A percentile compares a stretch with the other conserved stretches of the same genome.
Evolutionary conservation across 2,113 vertebrate species (phyloP).

Genomic region (Mastomys coucha): DNA sequence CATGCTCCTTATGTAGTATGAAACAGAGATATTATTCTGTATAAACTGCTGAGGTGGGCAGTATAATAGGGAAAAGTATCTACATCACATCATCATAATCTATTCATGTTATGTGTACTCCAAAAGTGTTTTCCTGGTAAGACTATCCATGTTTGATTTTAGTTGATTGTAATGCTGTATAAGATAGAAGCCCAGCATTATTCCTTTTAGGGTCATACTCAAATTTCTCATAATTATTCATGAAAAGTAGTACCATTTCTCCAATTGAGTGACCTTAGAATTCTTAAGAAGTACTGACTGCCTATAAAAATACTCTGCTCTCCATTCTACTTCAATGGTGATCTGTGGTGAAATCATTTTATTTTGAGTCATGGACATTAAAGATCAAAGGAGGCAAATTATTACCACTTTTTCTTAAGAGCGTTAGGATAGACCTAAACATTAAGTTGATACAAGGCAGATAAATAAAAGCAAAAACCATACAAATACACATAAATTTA

Average conservation of each 20-base stretch:
- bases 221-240: neutral
- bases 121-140: neutral
- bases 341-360: neutral
- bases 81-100: neutral
- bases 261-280: neutral
- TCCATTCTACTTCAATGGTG: neutral
- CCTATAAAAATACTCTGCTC: neutral
- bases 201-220: neutral
- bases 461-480: neutral
- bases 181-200: neutral
- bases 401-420: neutral
- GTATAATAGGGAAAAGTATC: neutral
- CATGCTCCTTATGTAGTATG: fast-evolving
- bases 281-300: neutral
- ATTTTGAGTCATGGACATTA: neutral
- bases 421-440: neutral
- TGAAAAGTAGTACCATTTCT: neutral
- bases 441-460: neutral
- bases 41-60: neutral
- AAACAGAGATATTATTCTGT: neutral
- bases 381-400: neutral
- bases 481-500: neutral
- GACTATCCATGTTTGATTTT: neutral
- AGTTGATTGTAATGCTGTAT: neutral
- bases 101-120: neutral